Base-by-base conservation (phyloP, 1,140 invertebrate species). In the Bradysia coprophila region DNA sequence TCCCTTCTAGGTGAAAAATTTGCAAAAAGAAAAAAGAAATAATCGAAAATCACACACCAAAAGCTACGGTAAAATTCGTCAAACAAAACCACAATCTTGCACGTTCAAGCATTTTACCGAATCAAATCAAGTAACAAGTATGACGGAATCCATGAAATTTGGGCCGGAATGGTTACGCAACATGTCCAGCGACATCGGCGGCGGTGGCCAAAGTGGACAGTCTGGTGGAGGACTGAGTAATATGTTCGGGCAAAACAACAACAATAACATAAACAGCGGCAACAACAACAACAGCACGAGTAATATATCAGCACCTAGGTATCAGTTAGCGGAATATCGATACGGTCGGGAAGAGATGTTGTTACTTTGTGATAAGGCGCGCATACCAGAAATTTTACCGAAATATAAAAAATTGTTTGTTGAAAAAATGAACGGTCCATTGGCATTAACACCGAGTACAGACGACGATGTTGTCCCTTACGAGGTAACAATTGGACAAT, bases 291-390 rank as follows among this genome's bases (percentile, higher is more conserved):
- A n/a, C n/a, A 36, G n/a, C n/a, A 13, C 22, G 22, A 19, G 18
- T 10, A 41, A 22, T 16, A n/a, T n/a, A n/a, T 9, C 37, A 4
- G 13, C 23, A 28, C 33, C 21, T n/a, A 21, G 21, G 13, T 55
- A 52, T 46, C 45, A 50, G 33, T 57, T 59, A 47, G 55, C 58
- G 10, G 57, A 60, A 45, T 60, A 55, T 38, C 54, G 73, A 44
- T 90, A 90, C 51, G 84, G 83, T 21, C 66, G 84, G 48, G 87
- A 92, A 63, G 86, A 91, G 55, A 88, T 92, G 84, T 61, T 92
- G 43, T 81, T 82, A 33, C 56, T 90, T 23, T 89, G 77, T 54
- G 74, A 83, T 49, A 73, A 73, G 49, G 23, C 66, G 51, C 69
- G 70, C 51, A 65, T 78, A 41, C 81, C 81, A n/a, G 68, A 73